Conservation (phyloP, 1,140 invertebrate species). For the Rhopalosiphum maidis region DNA sequence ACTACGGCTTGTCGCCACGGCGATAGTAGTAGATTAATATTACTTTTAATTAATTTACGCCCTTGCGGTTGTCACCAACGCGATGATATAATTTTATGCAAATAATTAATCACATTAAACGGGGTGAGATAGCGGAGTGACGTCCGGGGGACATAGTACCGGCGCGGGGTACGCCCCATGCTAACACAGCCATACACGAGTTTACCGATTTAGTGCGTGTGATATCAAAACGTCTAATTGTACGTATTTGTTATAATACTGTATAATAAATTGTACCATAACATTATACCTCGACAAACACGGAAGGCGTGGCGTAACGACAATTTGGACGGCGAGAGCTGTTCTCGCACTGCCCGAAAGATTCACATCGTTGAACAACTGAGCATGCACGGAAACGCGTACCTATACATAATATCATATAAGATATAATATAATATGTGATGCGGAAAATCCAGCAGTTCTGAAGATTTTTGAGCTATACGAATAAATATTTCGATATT, state of each 20-base stretch:
- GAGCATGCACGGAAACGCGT: background rate
- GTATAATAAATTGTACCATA: background rate
- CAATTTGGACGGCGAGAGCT: background rate
- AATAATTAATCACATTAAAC: background rate
- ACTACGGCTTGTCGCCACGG: background rate
- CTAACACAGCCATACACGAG: background rate
- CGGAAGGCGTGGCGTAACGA: background rate
- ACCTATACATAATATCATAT: too few species aligned
- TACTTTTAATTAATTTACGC: slow-evolving; percentile 27
- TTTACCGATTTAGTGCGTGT: background rate
- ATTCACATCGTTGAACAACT: too few species aligned
- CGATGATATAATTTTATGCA: background rate
- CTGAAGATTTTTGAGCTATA: too few species aligned
- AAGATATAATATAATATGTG: too few species aligned
- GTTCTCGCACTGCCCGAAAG: background rate
- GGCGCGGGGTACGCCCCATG: background rate
- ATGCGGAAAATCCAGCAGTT: too few species aligned
- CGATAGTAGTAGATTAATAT: background rate
- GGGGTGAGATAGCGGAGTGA: background rate
- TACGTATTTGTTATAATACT: background rate
- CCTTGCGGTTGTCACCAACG: background rate
- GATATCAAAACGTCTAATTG: background rate
- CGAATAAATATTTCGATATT: too few species aligned
- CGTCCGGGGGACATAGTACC: background rate
- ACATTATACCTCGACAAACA: background rate